Evolutionary conservation across 2,797 vertebrate genomes (phyloP), one percentile per base, ranked within the genome.

Genomic region (Dryobates pubescens): DNA sequence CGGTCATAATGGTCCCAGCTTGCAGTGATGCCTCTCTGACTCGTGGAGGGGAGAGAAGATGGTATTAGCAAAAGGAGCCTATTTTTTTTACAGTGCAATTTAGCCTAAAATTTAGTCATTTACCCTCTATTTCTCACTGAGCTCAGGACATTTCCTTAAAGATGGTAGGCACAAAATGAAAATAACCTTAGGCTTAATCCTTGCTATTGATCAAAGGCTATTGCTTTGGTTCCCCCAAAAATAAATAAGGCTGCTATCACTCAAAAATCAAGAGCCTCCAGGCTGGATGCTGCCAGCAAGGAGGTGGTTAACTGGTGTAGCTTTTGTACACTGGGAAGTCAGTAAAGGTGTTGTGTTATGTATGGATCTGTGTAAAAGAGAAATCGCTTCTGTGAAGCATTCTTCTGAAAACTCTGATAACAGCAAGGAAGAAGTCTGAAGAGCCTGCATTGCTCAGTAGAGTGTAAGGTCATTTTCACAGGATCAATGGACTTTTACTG

Each of bases 401-500:
- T 84, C 72, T 73, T 69, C 41, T 69, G 62, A 87, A 84, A 80
- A 56, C 17, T 79, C 38, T 77, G 47, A 45, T 81, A 90, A 72
- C 9, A 56, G 23, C 51, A 36, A 69, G 41, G 11, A 80, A 80
- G 19, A 63, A 27, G 9, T 68, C 30, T 77, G 30, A 84, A 45
- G 53, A 81, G 53, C 64, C 61, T 88, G 47, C 67, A 27, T 65
- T 78, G 79, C 49, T 81, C 75, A 88, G 74, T 64, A 84, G 10
- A 49, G 19, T 41, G 19, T 14, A 49, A 63, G 29, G 43, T 76
- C 80, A 70, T 89, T 88, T 86, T 92, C 70, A 73, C 27, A 83
- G 85, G 77, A 88, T 93, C 93, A 81, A 86, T 93, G 32, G 59
- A 81, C 70, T 83, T 81, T 91, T 83, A 86, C 80, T 91, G 89